phyloP scores from a whole-genome alignment of 2,113 vertebrate genomes.

The Tychaedon coryphoeus region DNA sequence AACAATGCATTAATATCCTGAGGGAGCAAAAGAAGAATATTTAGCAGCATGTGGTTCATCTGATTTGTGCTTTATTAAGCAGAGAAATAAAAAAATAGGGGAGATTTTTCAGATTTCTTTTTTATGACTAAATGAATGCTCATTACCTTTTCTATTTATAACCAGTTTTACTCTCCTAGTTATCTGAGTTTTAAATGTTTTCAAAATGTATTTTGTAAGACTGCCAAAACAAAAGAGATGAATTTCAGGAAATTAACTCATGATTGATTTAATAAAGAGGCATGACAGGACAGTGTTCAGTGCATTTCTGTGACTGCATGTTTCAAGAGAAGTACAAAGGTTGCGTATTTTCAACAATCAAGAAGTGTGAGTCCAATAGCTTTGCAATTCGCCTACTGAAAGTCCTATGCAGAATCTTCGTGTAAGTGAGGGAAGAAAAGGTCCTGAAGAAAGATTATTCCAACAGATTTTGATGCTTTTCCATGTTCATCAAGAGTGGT shows the following conservation, averaged over 20 bases:
- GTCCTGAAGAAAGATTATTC: not conserved
- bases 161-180: not conserved
- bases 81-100: not conserved
- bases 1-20: not conserved
- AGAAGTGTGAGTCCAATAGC: not conserved
- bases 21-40: not conserved
- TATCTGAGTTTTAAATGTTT: slow-evolving; percentile 20
- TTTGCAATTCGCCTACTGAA: not conserved
- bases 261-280: slow-evolving; percentile 62
- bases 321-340: not conserved
- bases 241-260: slow-evolving; percentile 42
- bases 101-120: not conserved
- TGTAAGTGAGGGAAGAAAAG: not conserved
- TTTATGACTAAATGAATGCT: not conserved
- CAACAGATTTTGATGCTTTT: not conserved
- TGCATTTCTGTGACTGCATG: not conserved
- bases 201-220: not conserved
- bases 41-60: not conserved
- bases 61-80: not conserved
- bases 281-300: slow-evolving; percentile 25
- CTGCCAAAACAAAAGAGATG: slow-evolving; percentile 20
- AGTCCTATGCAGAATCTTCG: not conserved
- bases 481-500: fast-evolving
- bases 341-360: not conserved
- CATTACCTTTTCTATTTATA: not conserved